Base-by-base conservation (phyloP, 2,888 invertebrate genomes). In the Gonocerus acuteangulatus region DNA sequence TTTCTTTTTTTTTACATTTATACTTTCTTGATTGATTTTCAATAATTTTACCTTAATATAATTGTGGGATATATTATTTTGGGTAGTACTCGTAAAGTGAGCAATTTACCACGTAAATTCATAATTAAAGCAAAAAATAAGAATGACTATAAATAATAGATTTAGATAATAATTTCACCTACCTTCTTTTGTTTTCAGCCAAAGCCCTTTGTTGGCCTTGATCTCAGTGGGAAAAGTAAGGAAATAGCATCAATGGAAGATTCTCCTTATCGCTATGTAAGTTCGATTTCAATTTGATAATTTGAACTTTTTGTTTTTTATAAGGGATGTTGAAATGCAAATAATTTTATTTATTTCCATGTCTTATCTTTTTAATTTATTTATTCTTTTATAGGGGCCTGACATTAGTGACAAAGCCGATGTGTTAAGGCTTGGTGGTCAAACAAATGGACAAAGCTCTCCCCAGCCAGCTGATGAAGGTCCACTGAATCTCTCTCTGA, bases 401-500 rank as follows among this genome's bases (percentile, higher is more conserved):
- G 65, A 65, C n/a, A 57, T 44, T 11, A 58, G 59, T 36, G 67
- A 89, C 73, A 82, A 87, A 9, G 88, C 89, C 59, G 89, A 90
- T 73, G 87, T 89, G 69, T 89, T 89, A 69, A 85, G 89, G 72
- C 72, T 89, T 71, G 87, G 88, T 83, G 57, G 44, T 2, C 85
- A 57, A 78, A 80, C 76, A 74, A 19, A 74, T 79, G 57, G 77
- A 1, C 48, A 59, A 15, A 61, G 42, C 21, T 63, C 65, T 15
- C 63, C 65, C 2, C 39, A 34, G 7, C 48, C 62, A 6, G 54
- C 36, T 9, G 65, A 65, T 3, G 90, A 90, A 70, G 82, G 86
- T 1, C 91, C 91, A 0, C 79, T 91, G 19, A 91, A 91, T 75
- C 80, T 91, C 16, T 90, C 89, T 1, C 78, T 90, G 67, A 91